phyloP scores from a whole-genome alignment of 2,888 invertebrate species.

The Alcis repandata region DNA sequence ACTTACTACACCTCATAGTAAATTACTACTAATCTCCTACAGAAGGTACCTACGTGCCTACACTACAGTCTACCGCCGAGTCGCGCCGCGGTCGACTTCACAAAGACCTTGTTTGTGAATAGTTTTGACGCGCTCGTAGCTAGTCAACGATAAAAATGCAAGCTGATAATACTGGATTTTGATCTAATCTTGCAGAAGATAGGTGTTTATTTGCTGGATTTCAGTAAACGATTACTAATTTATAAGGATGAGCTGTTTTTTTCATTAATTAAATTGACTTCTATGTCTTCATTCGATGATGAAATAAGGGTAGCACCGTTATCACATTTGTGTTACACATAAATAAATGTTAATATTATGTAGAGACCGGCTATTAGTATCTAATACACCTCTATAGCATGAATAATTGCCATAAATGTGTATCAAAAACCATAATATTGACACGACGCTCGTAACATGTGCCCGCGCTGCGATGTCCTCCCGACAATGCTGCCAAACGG shows the following conservation, averaged over 20 bases:
- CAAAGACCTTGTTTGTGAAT: slow-evolving; percentile 17
- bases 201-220: too few relatives aligned
- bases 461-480: slow-evolving; percentile 40
- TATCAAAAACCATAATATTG: slow-evolving; percentile 7
- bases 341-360: too few relatives aligned
- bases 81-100: background rate
- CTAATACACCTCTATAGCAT: too few relatives aligned
- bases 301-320: too few relatives aligned
- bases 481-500: slow-evolving; percentile 69
- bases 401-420: background rate
- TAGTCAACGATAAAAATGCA: background rate
- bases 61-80: background rate
- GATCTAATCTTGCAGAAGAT: background rate
- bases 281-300: too few relatives aligned
- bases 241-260: too few relatives aligned
- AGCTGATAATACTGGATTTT: background rate
- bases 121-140: slow-evolving; percentile 3
- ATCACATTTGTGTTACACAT: too few relatives aligned
- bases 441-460: slow-evolving; percentile 17
- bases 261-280: too few relatives aligned
- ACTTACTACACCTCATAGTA: background rate
- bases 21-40: slow-evolving; percentile 1
- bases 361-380: too few relatives aligned
- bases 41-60: slow-evolving; percentile 4
- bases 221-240: too few relatives aligned